Conservation (phyloP, 2,797 vertebrate genomes). For the Mormyrus hasselquistii region DNA sequence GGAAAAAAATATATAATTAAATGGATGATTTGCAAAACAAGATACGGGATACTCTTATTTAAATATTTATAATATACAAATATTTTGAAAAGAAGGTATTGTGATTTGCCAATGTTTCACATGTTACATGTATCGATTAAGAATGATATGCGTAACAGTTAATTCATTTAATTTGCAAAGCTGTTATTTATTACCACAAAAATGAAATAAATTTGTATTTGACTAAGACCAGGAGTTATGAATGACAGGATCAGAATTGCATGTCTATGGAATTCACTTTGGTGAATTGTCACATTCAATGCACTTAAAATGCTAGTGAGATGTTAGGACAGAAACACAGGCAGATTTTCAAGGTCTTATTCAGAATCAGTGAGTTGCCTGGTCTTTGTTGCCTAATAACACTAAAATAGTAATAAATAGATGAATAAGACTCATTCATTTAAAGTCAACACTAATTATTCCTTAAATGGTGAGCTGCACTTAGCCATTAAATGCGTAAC, state of each 20-base stretch:
- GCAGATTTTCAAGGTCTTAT: not conserved
- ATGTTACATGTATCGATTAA: not conserved
- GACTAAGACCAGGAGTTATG: not conserved
- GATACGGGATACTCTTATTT: not conserved
- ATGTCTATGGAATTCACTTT: slow-evolving; percentile 47
- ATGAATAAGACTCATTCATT: not conserved
- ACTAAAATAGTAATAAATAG: not conserved
- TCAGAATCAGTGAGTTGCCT: not conserved
- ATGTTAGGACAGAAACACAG: not conserved
- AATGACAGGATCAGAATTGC: not conserved
- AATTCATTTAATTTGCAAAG: not conserved
- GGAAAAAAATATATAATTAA: not conserved
- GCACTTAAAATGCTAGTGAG: not conserved
- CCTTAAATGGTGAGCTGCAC: not conserved
- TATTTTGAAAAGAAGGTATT: not conserved
- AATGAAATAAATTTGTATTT: not conserved
- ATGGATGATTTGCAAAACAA: not conserved
- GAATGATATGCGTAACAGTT: not conserved
- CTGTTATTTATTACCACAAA: not conserved
- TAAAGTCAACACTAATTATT: not conserved
- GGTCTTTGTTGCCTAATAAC: not conserved
- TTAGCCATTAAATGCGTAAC: not conserved
- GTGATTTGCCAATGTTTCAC: not conserved
- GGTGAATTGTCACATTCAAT: not conserved
- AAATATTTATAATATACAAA: not conserved